Conservation (phyloP, 1,140 invertebrate genomes). For the Drosophila albomicans region DNA sequence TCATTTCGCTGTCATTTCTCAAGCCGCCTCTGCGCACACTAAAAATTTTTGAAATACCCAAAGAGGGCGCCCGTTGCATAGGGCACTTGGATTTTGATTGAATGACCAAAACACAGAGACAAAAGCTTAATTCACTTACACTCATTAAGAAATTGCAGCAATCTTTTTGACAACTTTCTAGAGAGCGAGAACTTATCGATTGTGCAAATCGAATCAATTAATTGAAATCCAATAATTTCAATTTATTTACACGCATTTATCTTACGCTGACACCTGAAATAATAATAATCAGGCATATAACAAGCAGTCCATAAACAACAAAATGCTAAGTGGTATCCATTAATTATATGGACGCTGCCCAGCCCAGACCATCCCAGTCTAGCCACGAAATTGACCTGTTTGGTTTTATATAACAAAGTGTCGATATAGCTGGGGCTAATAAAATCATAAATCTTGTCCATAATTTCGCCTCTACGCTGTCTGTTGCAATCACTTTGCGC, state of each 20-base stretch:
- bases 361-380: slow-evolving; percentile 14
- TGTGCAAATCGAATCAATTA: background rate
- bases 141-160: background rate
- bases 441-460: slow-evolving; percentile 79
- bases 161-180: slow-evolving; percentile 11
- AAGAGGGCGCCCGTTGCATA: slow-evolving; percentile 3
- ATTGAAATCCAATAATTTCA: slow-evolving; percentile 2
- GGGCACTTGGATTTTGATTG: slow-evolving; percentile 52
- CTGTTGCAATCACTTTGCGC: slow-evolving; percentile 65
- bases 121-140: background rate
- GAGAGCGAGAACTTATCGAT: background rate
- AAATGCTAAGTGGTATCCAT: slow-evolving; percentile 63
- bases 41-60: slow-evolving; percentile 45
- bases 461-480: slow-evolving; percentile 45
- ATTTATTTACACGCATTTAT: slow-evolving; percentile 13
- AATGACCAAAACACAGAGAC: slow-evolving; percentile 11
- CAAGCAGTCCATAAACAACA: slow-evolving; percentile 65
- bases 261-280: slow-evolving; percentile 44
- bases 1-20: slow-evolving; percentile 26
- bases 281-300: slow-evolving; percentile 58
- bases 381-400: slow-evolving; percentile 47
- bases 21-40: slow-evolving; percentile 19
- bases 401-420: slow-evolving; percentile 68
- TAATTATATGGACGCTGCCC: slow-evolving; percentile 57
- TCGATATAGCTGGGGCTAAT: slow-evolving; percentile 65